phyloP scores from a whole-genome alignment of 2,888 invertebrate species.

The Cheilosia grossa region DNA sequence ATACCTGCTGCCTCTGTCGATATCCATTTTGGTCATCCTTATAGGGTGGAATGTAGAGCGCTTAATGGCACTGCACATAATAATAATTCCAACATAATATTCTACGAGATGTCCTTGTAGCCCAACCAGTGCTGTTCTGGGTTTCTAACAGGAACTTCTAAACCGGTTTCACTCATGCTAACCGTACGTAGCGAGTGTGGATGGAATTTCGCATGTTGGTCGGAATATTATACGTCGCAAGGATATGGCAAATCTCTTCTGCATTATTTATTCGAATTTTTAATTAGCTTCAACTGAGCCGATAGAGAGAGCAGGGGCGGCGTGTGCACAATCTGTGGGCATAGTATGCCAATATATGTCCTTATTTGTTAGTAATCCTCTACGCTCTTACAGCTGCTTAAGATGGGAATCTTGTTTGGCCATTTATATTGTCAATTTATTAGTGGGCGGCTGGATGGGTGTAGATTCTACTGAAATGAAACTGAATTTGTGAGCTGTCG shows the following conservation, averaged over 20 bases:
- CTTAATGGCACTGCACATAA: conserved; percentile 71
- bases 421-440: conserved; percentile 71
- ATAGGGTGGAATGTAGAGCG: conserved; percentile 25
- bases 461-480: conserved; percentile 41
- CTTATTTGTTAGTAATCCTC: conserved; percentile 69
- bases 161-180: neutral
- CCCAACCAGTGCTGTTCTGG: conserved; percentile 9
- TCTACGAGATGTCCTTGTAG: conserved; percentile 49
- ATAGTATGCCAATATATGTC: conserved; percentile 33
- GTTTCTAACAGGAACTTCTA: conserved; percentile 9
- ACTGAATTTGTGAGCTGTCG: conserved; percentile 52
- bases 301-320: neutral
- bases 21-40: conserved; percentile 13
- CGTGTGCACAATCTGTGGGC: conserved; percentile 16
- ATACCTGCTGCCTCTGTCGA: conserved; percentile 24
- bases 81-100: conserved; percentile 73
- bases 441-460: conserved; percentile 21
- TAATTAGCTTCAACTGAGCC: conserved; percentile 56
- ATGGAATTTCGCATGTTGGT: conserved; percentile 12
- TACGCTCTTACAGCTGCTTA: conserved; percentile 69
- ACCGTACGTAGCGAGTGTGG: neutral
- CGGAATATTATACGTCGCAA: conserved; percentile 50
- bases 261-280: conserved; percentile 74
- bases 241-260: conserved; percentile 69
- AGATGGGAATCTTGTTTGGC: conserved; percentile 70